A percentile compares a stretch with the other conserved stretches of the same genome.
These are phyloP conservation scores for Drosophila colorata DNA, from an alignment of 2,888 invertebrate species.

Conservation along the genomic window DNA sequence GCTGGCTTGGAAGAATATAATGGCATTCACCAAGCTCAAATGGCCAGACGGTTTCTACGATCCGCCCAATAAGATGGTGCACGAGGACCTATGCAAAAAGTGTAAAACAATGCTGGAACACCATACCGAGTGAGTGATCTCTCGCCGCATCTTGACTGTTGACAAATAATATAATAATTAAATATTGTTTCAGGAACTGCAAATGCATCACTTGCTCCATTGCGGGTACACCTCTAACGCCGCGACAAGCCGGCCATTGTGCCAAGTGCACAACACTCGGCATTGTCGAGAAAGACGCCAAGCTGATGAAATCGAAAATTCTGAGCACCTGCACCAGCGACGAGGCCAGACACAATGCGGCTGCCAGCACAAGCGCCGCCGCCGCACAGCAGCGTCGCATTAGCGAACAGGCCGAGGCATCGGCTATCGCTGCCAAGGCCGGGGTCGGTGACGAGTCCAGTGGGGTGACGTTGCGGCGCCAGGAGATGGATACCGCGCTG, in stretches of 20 bases:
- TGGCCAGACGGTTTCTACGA: slow-evolving; percentile 83
- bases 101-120: slow-evolving; percentile 83
- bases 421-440: slow-evolving; percentile 7
- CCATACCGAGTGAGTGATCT: slow-evolving; percentile 80
- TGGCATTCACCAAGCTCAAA: slow-evolving; percentile 83
- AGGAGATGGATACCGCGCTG: slow-evolving; percentile 58
- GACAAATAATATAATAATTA: not conserved
- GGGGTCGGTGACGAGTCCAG: slow-evolving; percentile 43
- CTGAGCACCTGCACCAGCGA: slow-evolving; percentile 83
- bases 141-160: not conserved
- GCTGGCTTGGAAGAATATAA: slow-evolving; percentile 84
- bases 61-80: slow-evolving; percentile 82
- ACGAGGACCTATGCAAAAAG: slow-evolving; percentile 82
- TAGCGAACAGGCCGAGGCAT: slow-evolving; percentile 35
- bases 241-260: slow-evolving; percentile 74
- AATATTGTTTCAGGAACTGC: slow-evolving; percentile 76
- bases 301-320: slow-evolving; percentile 84
- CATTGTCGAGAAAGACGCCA: slow-evolving; percentile 83
- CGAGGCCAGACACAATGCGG: slow-evolving; percentile 75
- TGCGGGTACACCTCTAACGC: slow-evolving; percentile 80
- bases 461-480: slow-evolving; percentile 53
- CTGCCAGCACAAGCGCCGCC: slow-evolving; percentile 57
- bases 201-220: slow-evolving; percentile 85
- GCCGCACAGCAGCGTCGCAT: slow-evolving; percentile 59
- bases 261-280: slow-evolving; percentile 83